Evolutionary conservation across 92 coral and sea anemone genomes (phyloP), one percentile per base, ranked within the genome.

Genomic region (Pocillopora grandis): DNA sequence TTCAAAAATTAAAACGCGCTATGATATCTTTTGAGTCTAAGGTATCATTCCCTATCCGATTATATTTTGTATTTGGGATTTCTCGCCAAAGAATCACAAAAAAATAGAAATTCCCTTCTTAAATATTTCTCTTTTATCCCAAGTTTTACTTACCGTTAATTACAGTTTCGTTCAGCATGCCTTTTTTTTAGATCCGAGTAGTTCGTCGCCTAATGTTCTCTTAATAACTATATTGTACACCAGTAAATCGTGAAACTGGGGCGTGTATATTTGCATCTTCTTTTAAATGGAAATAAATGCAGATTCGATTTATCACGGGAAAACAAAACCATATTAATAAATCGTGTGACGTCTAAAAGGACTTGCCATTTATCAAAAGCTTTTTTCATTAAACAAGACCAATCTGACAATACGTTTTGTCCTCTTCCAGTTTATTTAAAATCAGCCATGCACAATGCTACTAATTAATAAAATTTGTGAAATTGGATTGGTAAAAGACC

Each of bases 81-180:
- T 3, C 8, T 42, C 52, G 52, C 8, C 31, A 42, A 42, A 42
- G 8, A 42, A 42, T 42, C 5, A 2, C 8, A 42, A 42, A 42
- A 42, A 42, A 42, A 42, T 3, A 35, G 56, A 35, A 8, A 15
- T 70, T 70, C 33, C 75, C 55, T 5, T 33, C 42, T 20, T 1
- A 52, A 36, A 37, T 6, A 70, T 70, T 10, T 33, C 14, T 4
- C 11, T 35, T 62, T 62, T 18, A n/a, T 63, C 19, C 10, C 14
- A 62, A 60, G 57, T 8, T 31, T 52, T 16, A 66, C 83, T 79
- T 79, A 79, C 83, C 74, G 18, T 79, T 65, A 15, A 14, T 79
- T 14, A n/a, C 33, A 63, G 42, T 77, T 70, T n/a, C 13, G 49
- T 77, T 77, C 27, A 42, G 60, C 81, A 77, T 77, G 68, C 49